Evolutionary conservation across 2,797 vertebrate genomes (phyloP).

Genomic region (Anas bahamensis): DNA sequence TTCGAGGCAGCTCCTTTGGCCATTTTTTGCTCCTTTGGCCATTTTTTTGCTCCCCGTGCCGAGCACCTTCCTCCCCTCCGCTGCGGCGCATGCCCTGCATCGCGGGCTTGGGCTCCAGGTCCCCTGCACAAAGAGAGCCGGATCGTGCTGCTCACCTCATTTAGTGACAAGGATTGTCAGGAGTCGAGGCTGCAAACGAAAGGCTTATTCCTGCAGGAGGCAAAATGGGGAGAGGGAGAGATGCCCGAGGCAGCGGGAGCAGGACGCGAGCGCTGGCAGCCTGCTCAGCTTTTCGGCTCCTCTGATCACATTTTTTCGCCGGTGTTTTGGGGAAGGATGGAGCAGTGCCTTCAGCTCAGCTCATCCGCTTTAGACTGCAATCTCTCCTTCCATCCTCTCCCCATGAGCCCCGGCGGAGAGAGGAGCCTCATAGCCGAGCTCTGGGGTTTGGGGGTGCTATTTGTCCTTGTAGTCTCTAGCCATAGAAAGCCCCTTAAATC

Average conservation of each 20-base stretch:
- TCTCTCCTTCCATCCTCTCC: slow-evolving; percentile 8
- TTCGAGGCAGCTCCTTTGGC: neutral
- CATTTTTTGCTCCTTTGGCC: neutral
- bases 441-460: neutral
- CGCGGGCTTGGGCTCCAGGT: neutral
- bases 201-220: neutral
- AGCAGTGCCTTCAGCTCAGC: neutral
- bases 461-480: slow-evolving; percentile 56
- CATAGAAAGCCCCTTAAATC: slow-evolving; percentile 64
- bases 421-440: neutral
- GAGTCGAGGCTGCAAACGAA: neutral
- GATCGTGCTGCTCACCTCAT: slow-evolving; percentile 58
- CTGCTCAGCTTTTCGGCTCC: neutral
- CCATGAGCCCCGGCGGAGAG: neutral
- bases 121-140: neutral
- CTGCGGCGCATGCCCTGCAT: neutral
- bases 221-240: neutral
- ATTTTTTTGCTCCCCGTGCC: neutral
- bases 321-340: neutral
- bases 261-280: neutral
- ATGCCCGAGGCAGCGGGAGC: neutral
- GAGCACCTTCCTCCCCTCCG: neutral
- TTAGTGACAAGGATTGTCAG: slow-evolving; percentile 1
- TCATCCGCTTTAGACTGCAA: neutral
- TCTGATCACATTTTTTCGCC: neutral